Evolutionary conservation across 2,888 invertebrate genomes (phyloP).

Genomic region (Drosophila seclusa): DNA sequence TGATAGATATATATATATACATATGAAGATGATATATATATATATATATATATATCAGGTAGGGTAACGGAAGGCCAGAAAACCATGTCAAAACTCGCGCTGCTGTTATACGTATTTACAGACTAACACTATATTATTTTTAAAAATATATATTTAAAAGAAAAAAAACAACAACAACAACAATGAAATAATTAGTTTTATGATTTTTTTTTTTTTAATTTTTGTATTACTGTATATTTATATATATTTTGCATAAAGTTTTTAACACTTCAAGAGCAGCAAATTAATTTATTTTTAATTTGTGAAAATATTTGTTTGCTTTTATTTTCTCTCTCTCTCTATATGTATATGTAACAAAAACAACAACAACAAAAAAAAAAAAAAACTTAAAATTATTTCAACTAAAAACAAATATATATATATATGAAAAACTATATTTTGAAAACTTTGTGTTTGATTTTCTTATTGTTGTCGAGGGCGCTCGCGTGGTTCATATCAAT

Average conservation of each 20-base stretch:
- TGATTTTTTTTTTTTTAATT: slow-evolving; percentile 20
- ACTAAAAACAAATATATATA: slow-evolving; percentile 32
- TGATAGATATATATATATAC: slow-evolving; percentile 30
- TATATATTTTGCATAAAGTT: slow-evolving; percentile 23
- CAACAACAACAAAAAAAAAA: neutral
- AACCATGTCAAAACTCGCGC: slow-evolving; percentile 52
- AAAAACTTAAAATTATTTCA: slow-evolving; percentile 30
- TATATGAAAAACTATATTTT: slow-evolving; percentile 31
- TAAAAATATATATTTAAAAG: neutral
- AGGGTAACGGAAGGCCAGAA: slow-evolving; percentile 44
- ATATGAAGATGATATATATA: slow-evolving; percentile 26
- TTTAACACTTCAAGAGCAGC: slow-evolving; percentile 22
- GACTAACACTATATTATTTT: slow-evolving; percentile 38
- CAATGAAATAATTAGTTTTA: slow-evolving; percentile 23
- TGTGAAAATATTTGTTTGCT: slow-evolving; percentile 37
- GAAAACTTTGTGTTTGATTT: slow-evolving; percentile 31
- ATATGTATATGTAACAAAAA: slow-evolving; percentile 19
- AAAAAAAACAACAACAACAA: slow-evolving; percentile 1
- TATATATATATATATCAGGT: slow-evolving; percentile 20
- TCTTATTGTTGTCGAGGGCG: slow-evolving; percentile 33
- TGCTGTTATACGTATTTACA: slow-evolving; percentile 59
- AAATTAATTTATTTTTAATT: slow-evolving; percentile 29
- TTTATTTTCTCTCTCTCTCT: slow-evolving; percentile 24
- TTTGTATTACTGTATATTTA: slow-evolving; percentile 23
- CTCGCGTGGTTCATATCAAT: slow-evolving; percentile 66